Evolutionary conservation across 2,888 invertebrate genomes (phyloP).

Genomic region (Clitarchus hookeri): DNA sequence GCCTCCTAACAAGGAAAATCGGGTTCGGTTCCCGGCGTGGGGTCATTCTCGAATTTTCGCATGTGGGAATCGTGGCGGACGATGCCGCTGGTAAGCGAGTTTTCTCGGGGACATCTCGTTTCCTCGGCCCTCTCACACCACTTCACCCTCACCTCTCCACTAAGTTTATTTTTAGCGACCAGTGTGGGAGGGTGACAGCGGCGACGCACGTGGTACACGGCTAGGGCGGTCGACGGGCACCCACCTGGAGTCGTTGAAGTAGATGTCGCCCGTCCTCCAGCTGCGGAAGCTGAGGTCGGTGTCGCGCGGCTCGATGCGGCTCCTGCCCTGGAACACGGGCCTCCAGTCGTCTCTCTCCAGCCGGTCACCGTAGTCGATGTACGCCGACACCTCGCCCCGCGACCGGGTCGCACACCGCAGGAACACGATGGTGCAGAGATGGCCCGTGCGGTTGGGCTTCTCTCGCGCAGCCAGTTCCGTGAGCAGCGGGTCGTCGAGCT

Average conservation of each 20-base stretch:
- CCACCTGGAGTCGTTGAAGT: conserved; percentile 5
- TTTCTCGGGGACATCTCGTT: too few relatives aligned
- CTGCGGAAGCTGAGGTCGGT: background rate
- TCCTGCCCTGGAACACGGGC: background rate
- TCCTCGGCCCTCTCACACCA: too few relatives aligned
- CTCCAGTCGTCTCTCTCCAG: background rate
- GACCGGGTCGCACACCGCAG: background rate
- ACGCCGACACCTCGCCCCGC: background rate
- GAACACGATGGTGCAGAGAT: background rate
- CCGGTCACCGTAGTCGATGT: background rate
- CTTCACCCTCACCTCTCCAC: too few relatives aligned
- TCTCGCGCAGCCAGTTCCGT: background rate
- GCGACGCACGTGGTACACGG: too few relatives aligned
- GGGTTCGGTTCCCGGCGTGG: too few relatives aligned
- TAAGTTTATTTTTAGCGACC: too few relatives aligned
- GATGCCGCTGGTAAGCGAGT: too few relatives aligned
- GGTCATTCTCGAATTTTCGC: too few relatives aligned
- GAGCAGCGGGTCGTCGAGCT: background rate
- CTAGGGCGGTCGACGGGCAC: too few relatives aligned
- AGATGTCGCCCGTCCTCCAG: background rate
- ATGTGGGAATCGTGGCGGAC: too few relatives aligned
- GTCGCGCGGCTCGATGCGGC: background rate
- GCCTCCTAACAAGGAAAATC: too few relatives aligned
- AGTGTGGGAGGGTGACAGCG: too few relatives aligned
- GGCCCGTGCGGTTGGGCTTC: background rate